Conservation (phyloP, 1,140 invertebrate genomes). For the Apis laboriosa region DNA sequence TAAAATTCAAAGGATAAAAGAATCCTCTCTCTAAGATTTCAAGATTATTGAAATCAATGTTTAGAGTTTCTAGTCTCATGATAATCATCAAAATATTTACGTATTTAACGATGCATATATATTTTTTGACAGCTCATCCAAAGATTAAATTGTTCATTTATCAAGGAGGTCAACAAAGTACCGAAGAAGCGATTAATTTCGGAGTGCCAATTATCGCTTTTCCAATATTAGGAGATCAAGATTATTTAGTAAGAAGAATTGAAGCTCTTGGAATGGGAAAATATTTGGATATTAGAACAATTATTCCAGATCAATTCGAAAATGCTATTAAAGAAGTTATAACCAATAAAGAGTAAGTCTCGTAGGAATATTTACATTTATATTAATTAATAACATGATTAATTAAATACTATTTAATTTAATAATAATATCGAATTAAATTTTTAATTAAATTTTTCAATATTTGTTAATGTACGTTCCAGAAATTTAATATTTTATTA, state of each 20-base stretch:
- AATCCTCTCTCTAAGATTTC: too few species aligned
- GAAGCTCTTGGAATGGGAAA: constrained; percentile 60
- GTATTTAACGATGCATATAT: neutral
- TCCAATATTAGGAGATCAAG: constrained; percentile 74
- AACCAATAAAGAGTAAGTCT: constrained; percentile 54
- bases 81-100: too few species aligned
- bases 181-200: constrained; percentile 78
- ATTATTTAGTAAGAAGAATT: constrained; percentile 55
- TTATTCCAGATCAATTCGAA: constrained; percentile 46
- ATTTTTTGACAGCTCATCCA: constrained; percentile 71
- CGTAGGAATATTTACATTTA: neutral
- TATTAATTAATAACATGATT: too few species aligned
- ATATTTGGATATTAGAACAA: constrained; percentile 37
- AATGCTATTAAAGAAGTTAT: constrained; percentile 59
- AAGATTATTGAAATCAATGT: too few species aligned
- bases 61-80: too few species aligned
- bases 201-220: constrained; percentile 79
- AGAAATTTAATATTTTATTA: neutral
- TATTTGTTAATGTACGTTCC: too few species aligned
- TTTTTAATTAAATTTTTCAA: too few species aligned
- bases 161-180: constrained; percentile 81
- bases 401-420: too few species aligned
- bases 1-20: too few species aligned
- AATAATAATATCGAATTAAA: too few species aligned
- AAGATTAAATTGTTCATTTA: constrained; percentile 80